Percentiles rank a stretch among this genome's conserved stretches.
Evolutionary conservation across 2,888 invertebrate species (phyloP).

Genomic region (Agrotis ipsilon): DNA sequence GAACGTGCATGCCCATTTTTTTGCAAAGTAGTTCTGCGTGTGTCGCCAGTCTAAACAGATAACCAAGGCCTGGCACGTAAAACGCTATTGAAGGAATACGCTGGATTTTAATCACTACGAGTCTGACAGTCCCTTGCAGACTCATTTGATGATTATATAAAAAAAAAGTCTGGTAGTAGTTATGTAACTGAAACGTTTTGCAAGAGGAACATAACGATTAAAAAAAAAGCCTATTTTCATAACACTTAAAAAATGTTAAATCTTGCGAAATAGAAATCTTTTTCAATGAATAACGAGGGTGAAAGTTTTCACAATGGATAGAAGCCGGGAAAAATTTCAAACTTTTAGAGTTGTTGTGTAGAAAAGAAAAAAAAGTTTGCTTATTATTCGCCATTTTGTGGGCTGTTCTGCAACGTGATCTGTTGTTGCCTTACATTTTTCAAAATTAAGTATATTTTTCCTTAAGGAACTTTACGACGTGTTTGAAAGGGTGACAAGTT

Average conservation of each 20-base stretch:
- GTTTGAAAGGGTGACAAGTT: background rate
- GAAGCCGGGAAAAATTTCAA: background rate
- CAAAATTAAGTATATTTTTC: background rate
- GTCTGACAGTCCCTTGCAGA: too few species aligned
- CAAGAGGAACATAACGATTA: background rate
- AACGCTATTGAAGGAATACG: too few species aligned
- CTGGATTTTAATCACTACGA: too few species aligned
- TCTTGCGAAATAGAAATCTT: background rate
- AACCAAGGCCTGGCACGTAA: too few species aligned
- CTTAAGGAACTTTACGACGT: background rate
- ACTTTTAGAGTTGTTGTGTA: background rate
- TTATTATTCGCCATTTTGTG: background rate
- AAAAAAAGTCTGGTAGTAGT: too few species aligned
- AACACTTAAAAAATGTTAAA: background rate
- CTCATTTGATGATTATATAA: too few species aligned
- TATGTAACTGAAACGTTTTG: background rate
- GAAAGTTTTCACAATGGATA: background rate
- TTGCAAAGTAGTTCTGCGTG: too few species aligned
- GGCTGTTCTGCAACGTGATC: background rate
- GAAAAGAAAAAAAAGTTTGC: background rate
- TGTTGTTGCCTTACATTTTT: background rate
- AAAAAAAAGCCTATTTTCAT: background rate
- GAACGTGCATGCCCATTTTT: too few species aligned
- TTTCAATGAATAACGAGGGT: background rate
- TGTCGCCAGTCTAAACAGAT: too few species aligned